Evolutionary conservation across 1,140 invertebrate genomes (phyloP).

Genomic region (Drosophila varians): DNA sequence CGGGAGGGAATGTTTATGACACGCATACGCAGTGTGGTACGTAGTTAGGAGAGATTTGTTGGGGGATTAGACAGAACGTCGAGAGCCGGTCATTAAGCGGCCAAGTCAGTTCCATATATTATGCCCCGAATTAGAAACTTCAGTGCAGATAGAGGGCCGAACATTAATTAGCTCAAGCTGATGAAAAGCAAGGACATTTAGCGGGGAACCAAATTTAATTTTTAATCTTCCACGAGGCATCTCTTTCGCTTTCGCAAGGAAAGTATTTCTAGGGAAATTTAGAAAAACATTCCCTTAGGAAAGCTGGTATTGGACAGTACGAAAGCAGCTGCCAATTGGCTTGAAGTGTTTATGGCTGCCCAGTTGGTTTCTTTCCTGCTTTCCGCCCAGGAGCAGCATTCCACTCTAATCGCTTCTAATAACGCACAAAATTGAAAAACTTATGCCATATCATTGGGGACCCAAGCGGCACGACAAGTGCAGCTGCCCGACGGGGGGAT

Average conservation of each 20-base stretch:
- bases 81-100: constrained; percentile 67
- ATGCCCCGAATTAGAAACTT: constrained; percentile 28
- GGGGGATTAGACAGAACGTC: constrained; percentile 67
- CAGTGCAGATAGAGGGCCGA: background rate
- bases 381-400: constrained; percentile 10
- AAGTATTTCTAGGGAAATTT: background rate
- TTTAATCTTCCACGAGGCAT: background rate
- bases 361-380: constrained; percentile 11
- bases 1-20: constrained; percentile 61
- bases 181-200: constrained; percentile 14
- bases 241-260: too few relatives aligned
- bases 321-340: constrained; percentile 61
- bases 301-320: background rate
- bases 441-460: constrained; percentile 81
- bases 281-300: background rate
- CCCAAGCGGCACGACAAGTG: constrained; percentile 69
- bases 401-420: constrained; percentile 81
- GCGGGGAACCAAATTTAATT: background rate
- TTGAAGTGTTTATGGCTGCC: constrained; percentile 62
- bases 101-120: constrained; percentile 40
- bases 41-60: constrained; percentile 65
- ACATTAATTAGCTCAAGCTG: constrained; percentile 34
- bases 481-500: constrained; percentile 44
- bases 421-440: constrained; percentile 83
- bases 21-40: constrained; percentile 55